These are phyloP conservation scores for Drosophila navojoa DNA, from an alignment of 1,140 invertebrate species.

Conservation along the genomic window DNA sequence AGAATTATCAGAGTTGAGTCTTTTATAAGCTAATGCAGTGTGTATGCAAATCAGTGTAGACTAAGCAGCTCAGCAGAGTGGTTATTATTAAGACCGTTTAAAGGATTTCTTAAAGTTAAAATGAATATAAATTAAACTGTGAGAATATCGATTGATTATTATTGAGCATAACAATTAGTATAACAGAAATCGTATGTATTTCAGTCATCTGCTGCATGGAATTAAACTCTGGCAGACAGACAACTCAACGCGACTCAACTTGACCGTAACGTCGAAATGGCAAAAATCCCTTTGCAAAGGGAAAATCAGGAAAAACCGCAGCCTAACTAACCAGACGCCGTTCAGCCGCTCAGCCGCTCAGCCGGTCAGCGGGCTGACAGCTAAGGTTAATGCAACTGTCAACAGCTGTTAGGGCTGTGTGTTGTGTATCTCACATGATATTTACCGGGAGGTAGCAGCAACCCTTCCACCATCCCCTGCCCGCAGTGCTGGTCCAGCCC, in stretches of 20 bases:
- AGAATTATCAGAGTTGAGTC: too few species aligned
- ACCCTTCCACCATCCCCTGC: not conserved
- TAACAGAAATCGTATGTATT: too few species aligned
- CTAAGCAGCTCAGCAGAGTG: too few species aligned
- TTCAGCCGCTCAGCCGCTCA: not conserved
- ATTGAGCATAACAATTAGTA: too few species aligned
- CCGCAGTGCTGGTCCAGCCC: not conserved
- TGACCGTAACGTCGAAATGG: too few species aligned
- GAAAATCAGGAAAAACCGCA: constrained; percentile 8
- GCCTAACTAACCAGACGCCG: constrained; percentile 16
- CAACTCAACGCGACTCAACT: not conserved
- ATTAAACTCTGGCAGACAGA: not conserved
- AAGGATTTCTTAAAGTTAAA: too few species aligned
- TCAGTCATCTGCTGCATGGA: not conserved
- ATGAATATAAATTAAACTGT: too few species aligned
- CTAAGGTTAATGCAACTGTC: constrained; percentile 52
- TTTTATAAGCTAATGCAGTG: too few species aligned
- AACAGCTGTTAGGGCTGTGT: constrained; percentile 33
- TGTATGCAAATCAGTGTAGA: too few species aligned
- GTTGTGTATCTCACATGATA: constrained; percentile 14
- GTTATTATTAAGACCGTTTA: too few species aligned
- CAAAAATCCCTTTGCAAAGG: not conserved
- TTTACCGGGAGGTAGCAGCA: not conserved
- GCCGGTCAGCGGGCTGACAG: constrained; percentile 26
- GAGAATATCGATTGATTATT: too few species aligned